Evolutionary conservation across 2,113 vertebrate species (phyloP).

Genomic region (Thamnaconus septentrionalis): DNA sequence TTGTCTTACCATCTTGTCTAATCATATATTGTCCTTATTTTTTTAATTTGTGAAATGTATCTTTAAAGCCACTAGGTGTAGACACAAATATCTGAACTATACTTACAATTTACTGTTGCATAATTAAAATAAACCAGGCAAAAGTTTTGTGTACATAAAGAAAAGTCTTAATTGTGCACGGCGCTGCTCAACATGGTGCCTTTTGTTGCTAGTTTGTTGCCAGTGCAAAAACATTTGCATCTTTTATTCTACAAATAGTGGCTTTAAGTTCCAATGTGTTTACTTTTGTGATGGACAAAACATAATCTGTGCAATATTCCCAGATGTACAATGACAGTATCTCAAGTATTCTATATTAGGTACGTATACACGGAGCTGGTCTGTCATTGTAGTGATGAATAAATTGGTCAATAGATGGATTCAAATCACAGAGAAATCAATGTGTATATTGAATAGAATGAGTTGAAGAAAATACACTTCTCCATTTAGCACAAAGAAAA

Average conservation of each 20-base stretch:
- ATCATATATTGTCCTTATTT: constrained; percentile 13
- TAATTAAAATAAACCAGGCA: not conserved
- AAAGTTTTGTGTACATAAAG: not conserved
- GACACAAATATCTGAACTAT: not conserved
- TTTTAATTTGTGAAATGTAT: not conserved
- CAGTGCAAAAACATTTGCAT: not conserved
- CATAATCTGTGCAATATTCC: constrained; percentile 35
- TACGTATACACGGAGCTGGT: not conserved
- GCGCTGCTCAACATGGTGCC: not conserved
- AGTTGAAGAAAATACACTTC: no score
- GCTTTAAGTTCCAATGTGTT: constrained; percentile 24
- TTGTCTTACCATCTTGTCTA: constrained; percentile 7
- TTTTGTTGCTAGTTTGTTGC: not conserved
- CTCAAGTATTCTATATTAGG: not conserved
- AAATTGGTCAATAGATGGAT: no score
- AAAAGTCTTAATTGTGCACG: not conserved
- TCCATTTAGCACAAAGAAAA: no score
- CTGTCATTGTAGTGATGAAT: no score
- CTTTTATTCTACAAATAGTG: constrained; percentile 13
- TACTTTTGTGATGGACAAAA: constrained; percentile 19
- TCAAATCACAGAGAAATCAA: no score
- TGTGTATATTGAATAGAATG: no score
- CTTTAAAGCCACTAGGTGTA: constrained; percentile 19
- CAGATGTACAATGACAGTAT: constrained; percentile 14
- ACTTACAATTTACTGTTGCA: not conserved